Base-by-base conservation (phyloP, 2,113 vertebrate species). In the Megaceryle maxima region DNA sequence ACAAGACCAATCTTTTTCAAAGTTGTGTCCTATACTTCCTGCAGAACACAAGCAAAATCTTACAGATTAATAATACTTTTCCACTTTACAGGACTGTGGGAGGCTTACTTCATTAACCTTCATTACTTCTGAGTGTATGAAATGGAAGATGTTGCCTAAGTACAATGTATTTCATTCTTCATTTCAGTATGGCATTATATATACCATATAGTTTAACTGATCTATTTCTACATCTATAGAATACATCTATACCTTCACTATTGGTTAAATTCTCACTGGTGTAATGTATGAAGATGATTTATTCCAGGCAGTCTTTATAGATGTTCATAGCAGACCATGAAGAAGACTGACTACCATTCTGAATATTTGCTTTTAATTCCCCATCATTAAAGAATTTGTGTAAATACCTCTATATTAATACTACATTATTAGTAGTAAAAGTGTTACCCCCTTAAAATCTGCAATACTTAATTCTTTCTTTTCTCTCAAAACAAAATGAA, bases 351-450 rank as follows among this genome's bases (percentile, higher is more conserved):
- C 77, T 92, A 76, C 51, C 76, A 77, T 96, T 88, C 75, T 95
- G 85, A 96, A 82, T 95, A 86, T 82, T 95, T 95, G 21, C 55
- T 88, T 93, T 89, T 95, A 88, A 83, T 96, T 95, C 78, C 44
- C 51, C 76, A 50, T 96, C 22, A 37, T 66, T 96, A 94, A 21
- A 96, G 81, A 78, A 87, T 90, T 44, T 75, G 92, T 60, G 79
- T 91, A 81, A 96, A 96, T 89, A 90, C 19, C 26, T 79, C n/a
- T 48, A 10, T 81, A 92, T 66, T 87, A 81, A 84, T 92, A 95
- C 84, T 95, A 66, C 77, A 88, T 74, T 94, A 88, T 2, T 10
- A 97, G 92, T 55, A 44, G 33, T 43, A 43, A 68, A 80, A 4
- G n/a, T 4, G 0, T 50, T 80, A n/a, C 60, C 76, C 84, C 55